A percentile compares a stretch with the other conserved stretches of the same genome.
Evolutionary conservation across 2,113 vertebrate species (phyloP).

Genomic region (Bucco capensis): DNA sequence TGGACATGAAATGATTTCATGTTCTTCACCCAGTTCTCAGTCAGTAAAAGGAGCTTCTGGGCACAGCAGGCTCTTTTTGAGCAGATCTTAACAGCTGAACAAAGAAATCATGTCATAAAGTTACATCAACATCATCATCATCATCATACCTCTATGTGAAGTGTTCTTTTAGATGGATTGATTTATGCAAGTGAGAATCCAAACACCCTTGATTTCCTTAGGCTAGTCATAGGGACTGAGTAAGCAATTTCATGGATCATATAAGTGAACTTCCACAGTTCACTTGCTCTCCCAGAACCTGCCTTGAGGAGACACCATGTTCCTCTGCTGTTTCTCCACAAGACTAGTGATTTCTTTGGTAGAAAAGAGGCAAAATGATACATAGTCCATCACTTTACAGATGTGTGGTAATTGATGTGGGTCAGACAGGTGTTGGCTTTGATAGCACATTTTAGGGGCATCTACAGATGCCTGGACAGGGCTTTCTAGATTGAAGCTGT

Average conservation of each 20-base stretch:
- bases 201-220: not conserved
- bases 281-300: not conserved
- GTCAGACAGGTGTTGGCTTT: not conserved
- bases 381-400: not conserved
- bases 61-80: not conserved
- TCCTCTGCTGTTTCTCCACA: not conserved
- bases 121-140: not conserved
- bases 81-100: not conserved
- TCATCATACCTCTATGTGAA: not conserved
- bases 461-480: not conserved
- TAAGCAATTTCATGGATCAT: not conserved
- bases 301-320: not conserved
- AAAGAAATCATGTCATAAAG: not conserved
- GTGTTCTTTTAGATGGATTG: not conserved
- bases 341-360: not conserved
- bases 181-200: not conserved
- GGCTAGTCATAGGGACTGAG: not conserved
- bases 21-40: not conserved
- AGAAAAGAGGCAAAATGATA: not conserved
- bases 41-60: slow-evolving; percentile 8
- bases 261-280: not conserved
- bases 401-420: not conserved
- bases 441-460: not conserved
- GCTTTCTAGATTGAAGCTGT: not conserved
- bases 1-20: not conserved